phyloP scores from a whole-genome alignment of 2,797 vertebrate genomes.

The Anomalospiza imberbis region DNA sequence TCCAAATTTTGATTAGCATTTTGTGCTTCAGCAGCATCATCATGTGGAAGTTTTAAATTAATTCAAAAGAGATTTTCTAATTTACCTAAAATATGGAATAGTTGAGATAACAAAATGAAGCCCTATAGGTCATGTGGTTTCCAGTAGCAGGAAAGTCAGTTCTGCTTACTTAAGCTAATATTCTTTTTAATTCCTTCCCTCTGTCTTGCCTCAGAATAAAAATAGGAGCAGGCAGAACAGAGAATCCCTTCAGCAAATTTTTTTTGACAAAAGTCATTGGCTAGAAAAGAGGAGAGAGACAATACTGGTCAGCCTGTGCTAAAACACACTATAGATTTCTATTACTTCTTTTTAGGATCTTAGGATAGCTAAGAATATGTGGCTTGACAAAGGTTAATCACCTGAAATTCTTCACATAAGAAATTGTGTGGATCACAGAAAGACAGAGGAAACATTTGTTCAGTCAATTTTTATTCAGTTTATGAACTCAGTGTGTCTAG shows the following conservation, averaged over 20 bases:
- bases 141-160: constrained; percentile 25
- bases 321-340: neutral
- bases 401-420: neutral
- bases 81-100: constrained; percentile 56
- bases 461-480: neutral
- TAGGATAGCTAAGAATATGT: neutral
- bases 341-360: neutral
- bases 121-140: constrained; percentile 31
- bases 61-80: constrained; percentile 54
- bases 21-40: constrained; percentile 34
- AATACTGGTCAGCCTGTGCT: neutral
- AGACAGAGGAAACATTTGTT: neutral
- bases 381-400: constrained; percentile 3
- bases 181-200: constrained; percentile 21
- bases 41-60: constrained; percentile 42
- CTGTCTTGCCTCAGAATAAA: constrained; percentile 10
- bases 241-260: neutral
- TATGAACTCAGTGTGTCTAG: neutral
- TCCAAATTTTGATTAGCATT: constrained; percentile 34
- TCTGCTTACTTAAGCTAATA: constrained; percentile 56
- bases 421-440: neutral
- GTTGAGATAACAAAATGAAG: constrained; percentile 54
- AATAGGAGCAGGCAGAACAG: neutral
- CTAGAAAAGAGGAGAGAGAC: neutral
- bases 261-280: neutral